Percentiles rank a stretch among this genome's conserved stretches.
These are phyloP conservation scores for Cladopsammia gracilis DNA, from an alignment of 64 coral and sea anemone species.

Conservation along the genomic window DNA sequence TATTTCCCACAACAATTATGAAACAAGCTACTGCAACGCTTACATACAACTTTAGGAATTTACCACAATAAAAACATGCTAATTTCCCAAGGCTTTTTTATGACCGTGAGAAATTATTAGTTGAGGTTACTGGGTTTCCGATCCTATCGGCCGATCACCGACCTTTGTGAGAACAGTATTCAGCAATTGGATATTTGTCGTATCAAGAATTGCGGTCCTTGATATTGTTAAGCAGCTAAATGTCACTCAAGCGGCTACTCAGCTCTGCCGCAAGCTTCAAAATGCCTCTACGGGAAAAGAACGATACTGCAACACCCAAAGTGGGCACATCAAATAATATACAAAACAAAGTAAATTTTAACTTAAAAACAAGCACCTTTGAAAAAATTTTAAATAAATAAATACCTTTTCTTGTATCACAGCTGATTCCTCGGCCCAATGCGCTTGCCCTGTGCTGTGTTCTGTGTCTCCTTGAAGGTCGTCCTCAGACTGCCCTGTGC, in stretches of 20 bases:
- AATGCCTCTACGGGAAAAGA: conserved; percentile 10
- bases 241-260: background rate
- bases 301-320: background rate
- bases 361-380: background rate
- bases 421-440: conserved; percentile 18
- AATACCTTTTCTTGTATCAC: conserved; percentile 9
- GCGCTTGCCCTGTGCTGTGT: conserved; percentile 15
- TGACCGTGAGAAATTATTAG: background rate
- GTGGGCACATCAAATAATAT: background rate
- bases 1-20: conserved; percentile 1
- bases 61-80: background rate
- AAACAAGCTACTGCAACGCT: background rate
- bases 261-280: background rate
- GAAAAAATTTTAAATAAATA: background rate
- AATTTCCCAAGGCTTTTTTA: background rate
- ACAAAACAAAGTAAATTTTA: background rate
- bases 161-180: background rate
- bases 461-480: conserved; percentile 16
- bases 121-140: background rate
- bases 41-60: conserved; percentile 4
- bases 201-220: conserved; percentile 44
- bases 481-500: background rate
- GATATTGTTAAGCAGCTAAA: conserved; percentile 9
- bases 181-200: conserved; percentile 18
- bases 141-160: conserved; percentile 21